A percentile compares a stretch with the other conserved stretches of the same genome.
Conservation (phyloP, 2,113 vertebrate genomes). For the Eubucco bourcierii region DNA sequence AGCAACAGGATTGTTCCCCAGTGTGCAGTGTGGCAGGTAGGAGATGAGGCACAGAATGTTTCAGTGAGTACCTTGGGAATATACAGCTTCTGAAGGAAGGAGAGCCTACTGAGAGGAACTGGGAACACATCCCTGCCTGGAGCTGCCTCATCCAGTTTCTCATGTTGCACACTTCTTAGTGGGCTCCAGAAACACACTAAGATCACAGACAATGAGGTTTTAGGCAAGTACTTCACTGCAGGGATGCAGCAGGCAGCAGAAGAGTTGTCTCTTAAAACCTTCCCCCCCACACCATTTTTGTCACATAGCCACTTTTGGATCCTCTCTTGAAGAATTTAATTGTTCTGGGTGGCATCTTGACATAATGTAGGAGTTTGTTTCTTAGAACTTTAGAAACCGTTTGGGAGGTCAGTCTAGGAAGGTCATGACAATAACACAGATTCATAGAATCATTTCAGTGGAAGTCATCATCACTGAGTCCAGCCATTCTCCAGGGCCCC, state of each 20-base stretch:
- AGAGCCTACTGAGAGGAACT: accelerated
- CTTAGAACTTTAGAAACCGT: neutral
- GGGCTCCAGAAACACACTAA: neutral
- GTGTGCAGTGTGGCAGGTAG: neutral
- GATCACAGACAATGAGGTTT: neutral
- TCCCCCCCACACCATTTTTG: neutral
- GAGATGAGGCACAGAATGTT: neutral
- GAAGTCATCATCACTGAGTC: no score
- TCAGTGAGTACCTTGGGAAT: neutral
- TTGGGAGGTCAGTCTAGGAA: neutral
- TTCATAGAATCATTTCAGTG: no score
- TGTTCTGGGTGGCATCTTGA: neutral
- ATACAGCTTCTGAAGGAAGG: accelerated
- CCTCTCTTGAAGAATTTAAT: neutral
- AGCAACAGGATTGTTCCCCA: neutral
- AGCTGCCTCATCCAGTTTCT: neutral
- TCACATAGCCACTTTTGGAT: neutral
- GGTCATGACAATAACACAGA: neutral
- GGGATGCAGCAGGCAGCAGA: neutral
- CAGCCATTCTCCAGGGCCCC: no score
- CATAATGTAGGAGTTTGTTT: neutral
- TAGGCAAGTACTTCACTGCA: neutral
- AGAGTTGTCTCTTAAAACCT: neutral
- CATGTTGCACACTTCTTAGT: no score
- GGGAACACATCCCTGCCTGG: neutral